Base-by-base conservation (phyloP, 2,888 invertebrate genomes). In the Thereva nobilitata region DNA sequence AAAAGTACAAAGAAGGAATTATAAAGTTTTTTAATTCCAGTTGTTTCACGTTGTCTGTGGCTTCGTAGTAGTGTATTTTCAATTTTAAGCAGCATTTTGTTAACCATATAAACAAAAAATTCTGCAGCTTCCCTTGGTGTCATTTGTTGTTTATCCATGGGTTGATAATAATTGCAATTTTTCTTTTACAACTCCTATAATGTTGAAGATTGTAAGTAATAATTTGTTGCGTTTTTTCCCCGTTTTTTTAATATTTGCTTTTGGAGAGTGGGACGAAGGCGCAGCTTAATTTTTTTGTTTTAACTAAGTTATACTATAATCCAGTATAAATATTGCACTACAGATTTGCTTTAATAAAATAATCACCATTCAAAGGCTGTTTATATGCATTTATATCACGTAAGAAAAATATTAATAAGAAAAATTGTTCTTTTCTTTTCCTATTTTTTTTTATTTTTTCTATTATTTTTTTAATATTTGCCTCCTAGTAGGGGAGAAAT, bases 1-100 rank as follows among this genome's bases (percentile, higher is more conserved):
- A 92, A 92, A 81, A 92, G 86, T 73, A 92, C 92, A 81, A 92
- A 92, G 83, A 92, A 92, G 70, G 91, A 91, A 83, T 92, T 92
- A 84, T 92, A 92, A 79, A 92, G 83, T 82, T 92, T 92, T 83
- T 92, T 92, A 77, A 92, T 91, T 70, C 92, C 92, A 56, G 91
- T 91, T 37, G 91, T 90, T 81, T 92, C 91, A 78, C 91, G 84
- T 81, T 92, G 91, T 76, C 91, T 87, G 79, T 91, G 91, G 78
- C 89, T 90, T 80, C 91, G 89, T 69, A 91, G 85, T 76, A 91
- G 85, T 78, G 88, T 87, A 82, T 89, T 89, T 79, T 89, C 87
- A 75, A 88, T 83, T 82, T 86, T 86, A 81, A 88, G 82, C 78
- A 88, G 86, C 89, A 89, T 89, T 80, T 88, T 86, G 80, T 80